These are phyloP conservation scores for Clarias pachynema DNA, from an alignment of 2,797 vertebrate genomes.

Conservation along the genomic window DNA sequence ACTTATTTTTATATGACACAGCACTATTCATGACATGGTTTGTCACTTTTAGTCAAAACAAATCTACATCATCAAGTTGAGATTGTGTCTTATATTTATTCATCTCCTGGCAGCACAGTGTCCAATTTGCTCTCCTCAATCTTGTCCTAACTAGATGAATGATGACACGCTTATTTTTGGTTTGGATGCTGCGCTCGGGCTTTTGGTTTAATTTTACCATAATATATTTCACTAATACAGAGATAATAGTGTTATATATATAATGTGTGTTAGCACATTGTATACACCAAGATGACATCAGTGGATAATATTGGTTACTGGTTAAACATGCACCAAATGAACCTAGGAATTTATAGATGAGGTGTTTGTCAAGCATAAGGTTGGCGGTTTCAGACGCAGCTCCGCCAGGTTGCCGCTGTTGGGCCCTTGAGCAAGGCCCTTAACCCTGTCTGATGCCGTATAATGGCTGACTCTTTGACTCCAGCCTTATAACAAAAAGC, in stretches of 20 bases:
- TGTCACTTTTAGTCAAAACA: slow-evolving; percentile 41
- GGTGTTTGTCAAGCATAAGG: neutral
- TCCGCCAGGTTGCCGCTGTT: no score
- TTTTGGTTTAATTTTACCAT: neutral
- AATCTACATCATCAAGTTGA: slow-evolving; percentile 27
- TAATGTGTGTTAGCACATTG: neutral
- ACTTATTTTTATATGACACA: slow-evolving; percentile 38
- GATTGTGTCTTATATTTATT: slow-evolving; percentile 22
- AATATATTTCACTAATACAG: slow-evolving; percentile 7
- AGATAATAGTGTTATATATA: neutral
- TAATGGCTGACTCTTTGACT: no score
- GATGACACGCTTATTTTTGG: slow-evolving; percentile 12
- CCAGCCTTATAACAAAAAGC: no score
- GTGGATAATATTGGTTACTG: neutral
- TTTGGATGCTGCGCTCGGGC: neutral
- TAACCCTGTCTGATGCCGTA: no score
- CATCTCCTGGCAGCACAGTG: neutral
- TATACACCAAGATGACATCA: neutral
- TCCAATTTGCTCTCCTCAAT: slow-evolving; percentile 1
- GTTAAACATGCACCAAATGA: neutral
- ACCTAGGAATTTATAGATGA: neutral
- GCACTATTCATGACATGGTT: slow-evolving; percentile 35
- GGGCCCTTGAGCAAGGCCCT: no score
- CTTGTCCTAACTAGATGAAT: slow-evolving; percentile 21
- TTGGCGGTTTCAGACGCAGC: no score